Evolutionary conservation across 2,113 vertebrate species (phyloP).

Genomic region (Amblyopsis rosae): DNA sequence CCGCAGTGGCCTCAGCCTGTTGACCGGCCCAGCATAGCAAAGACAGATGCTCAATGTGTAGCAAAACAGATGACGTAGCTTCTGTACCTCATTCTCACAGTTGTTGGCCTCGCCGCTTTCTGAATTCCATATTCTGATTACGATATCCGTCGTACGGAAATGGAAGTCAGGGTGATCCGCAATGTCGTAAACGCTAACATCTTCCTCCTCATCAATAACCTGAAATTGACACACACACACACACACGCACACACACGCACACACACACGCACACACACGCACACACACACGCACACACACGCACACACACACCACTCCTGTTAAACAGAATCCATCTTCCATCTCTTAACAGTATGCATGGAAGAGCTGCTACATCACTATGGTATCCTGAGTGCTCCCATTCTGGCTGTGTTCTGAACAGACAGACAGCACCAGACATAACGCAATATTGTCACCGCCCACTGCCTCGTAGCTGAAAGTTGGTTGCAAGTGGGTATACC

Average conservation of each 20-base stretch:
- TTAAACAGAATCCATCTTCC: not conserved
- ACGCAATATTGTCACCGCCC: too few relatives aligned
- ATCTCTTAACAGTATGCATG: not conserved
- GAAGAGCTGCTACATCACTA: not conserved
- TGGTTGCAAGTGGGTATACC: too few relatives aligned
- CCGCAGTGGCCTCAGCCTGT: too few relatives aligned
- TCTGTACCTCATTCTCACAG: slow-evolving; percentile 73
- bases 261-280: not conserved
- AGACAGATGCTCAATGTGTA: not conserved
- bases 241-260: not conserved
- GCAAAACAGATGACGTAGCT: not conserved
- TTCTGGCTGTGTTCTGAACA: not conserved
- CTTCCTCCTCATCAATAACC: slow-evolving; percentile 92
- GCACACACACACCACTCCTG: not conserved
- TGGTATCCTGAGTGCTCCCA: not conserved
- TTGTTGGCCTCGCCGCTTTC: slow-evolving; percentile 76
- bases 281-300: accelerated
- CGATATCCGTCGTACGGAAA: slow-evolving; percentile 94
- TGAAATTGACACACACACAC: slow-evolving; percentile 39
- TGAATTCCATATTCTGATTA: slow-evolving; percentile 94
- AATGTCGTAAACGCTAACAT: slow-evolving; percentile 97
- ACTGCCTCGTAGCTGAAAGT: too few relatives aligned
- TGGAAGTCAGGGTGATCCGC: slow-evolving; percentile 96
- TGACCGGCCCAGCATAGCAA: too few relatives aligned
- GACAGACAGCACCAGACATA: not conserved